Base-by-base conservation (phyloP, 2,888 invertebrate species). In the Pollenia griseotomentosa region DNA sequence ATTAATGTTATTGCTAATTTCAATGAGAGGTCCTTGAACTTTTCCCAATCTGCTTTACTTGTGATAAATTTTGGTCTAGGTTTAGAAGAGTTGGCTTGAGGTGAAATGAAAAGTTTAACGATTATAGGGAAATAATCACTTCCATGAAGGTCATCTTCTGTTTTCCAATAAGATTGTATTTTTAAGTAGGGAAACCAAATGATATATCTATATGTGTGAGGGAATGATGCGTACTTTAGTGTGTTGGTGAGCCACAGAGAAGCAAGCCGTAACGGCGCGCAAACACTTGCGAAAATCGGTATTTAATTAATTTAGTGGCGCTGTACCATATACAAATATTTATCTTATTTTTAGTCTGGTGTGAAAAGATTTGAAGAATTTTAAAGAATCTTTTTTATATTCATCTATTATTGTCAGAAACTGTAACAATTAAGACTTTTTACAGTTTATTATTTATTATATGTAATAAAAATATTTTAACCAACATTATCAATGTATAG, bases 171-270 rank as follows among this genome's bases (percentile, higher is more conserved):
- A 14, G 77, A 73, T 23, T 65, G 42, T 5, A 84, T n/a, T 4
- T 19, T 51, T 46, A 86, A 33, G 4, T 40, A 10, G 10, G 88
- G 79, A 1, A 83, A 14, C 83, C 66, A 19, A 89, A 83, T 3
- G 86, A 63, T 8, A 89, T 61, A 19, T 88, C 87, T 12, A 88
- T 70, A 75, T 88, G 66, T 16, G 84, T 88, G 14, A 89, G 68
- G 1, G 87, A 77, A 16, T 82, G 14, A 51, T 88, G 88, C 10
- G 86, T 87, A 57, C 80, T 85, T 42, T 84, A 83, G 68, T 88
- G 84, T 19, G 87, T 87, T 1, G 88, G 85, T 1, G 79, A 74
- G 12, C 86, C 83, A 46, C 48, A n/a, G n/a, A n/a, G n/a, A n/a
- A n/a, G n/a, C n/a, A n/a, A n/a, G n/a, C n/a, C n/a, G n/a, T n/a